Percentiles rank a stretch among this genome's conserved stretches.
Evolutionary conservation across 2,113 vertebrate species (phyloP).

Genomic region (Coturnix japonica): DNA sequence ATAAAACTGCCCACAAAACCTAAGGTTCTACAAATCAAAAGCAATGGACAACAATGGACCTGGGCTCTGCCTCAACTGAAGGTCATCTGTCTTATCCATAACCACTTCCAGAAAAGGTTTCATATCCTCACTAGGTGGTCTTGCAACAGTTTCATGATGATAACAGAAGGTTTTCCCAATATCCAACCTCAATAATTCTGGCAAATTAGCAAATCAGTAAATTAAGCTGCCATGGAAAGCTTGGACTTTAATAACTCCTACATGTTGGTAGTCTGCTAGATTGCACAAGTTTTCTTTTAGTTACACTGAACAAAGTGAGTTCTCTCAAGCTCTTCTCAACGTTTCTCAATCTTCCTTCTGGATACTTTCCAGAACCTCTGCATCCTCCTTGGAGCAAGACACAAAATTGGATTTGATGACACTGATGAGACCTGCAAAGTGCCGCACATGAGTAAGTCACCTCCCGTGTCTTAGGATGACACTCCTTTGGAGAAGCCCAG

Average conservation of each 20-base stretch:
- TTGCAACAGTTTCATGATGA: conserved; percentile 2
- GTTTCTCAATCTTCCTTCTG: conserved; percentile 7
- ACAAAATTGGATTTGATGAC: neutral
- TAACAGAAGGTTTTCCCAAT: conserved; percentile 57
- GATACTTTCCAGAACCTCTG: neutral
- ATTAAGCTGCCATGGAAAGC: conserved; percentile 50
- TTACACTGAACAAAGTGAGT: neutral
- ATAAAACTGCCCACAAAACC: neutral
- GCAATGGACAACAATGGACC: neutral
- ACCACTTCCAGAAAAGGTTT: neutral
- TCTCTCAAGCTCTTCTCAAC: conserved; percentile 16
- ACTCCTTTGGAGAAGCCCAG: neutral
- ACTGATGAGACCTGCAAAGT: neutral
- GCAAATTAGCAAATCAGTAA: conserved; percentile 57
- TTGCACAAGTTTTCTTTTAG: conserved; percentile 50
- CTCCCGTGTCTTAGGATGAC: accelerated
- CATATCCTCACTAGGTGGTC: conserved; percentile 51
- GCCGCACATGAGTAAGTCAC: neutral
- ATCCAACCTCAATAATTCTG: conserved; percentile 43
- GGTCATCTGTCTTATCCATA: neutral
- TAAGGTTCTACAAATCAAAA: neutral
- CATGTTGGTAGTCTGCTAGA: neutral
- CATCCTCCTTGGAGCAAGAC: neutral
- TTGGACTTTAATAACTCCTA: conserved; percentile 36
- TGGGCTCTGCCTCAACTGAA: neutral